A percentile compares a stretch with the other conserved stretches of the same genome.
These are phyloP conservation scores for Hoplodrina ambigua DNA, from an alignment of 2,888 invertebrate genomes.

Conservation along the genomic window DNA sequence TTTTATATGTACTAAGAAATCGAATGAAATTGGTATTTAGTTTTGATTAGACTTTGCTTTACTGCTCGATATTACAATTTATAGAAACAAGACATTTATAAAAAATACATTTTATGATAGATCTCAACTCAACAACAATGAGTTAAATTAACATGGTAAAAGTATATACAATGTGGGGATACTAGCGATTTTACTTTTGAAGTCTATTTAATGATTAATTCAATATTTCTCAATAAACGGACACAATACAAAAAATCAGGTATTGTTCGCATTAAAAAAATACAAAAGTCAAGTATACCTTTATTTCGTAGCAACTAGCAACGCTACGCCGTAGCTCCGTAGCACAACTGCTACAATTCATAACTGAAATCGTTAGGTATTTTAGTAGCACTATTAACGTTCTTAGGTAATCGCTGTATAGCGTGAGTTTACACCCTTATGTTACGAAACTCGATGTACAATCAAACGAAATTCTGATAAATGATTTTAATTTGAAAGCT, in stretches of 20 bases:
- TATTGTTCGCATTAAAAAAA: not conserved
- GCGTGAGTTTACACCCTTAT: slow-evolving; percentile 67
- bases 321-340: slow-evolving; percentile 55
- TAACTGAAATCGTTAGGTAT: slow-evolving; percentile 50
- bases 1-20: too few relatives aligned
- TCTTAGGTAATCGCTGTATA: slow-evolving; percentile 66
- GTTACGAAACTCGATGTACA: slow-evolving; percentile 55
- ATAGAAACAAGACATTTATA: too few relatives aligned
- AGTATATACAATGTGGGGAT: too few relatives aligned
- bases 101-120: too few relatives aligned
- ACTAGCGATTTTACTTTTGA: too few relatives aligned
- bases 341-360: slow-evolving; percentile 55
- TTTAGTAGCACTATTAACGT: slow-evolving; percentile 60
- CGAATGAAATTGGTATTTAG: too few relatives aligned
- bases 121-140: too few relatives aligned
- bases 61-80: too few relatives aligned
- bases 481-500: slow-evolving; percentile 57
- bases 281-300: slow-evolving; percentile 37
- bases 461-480: slow-evolving; percentile 58
- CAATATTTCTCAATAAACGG: not conserved
- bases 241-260: not conserved
- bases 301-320: slow-evolving; percentile 46
- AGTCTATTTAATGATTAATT: too few relatives aligned
- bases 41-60: too few relatives aligned
- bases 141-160: too few relatives aligned